Evolutionary conservation across 1,140 invertebrate genomes (phyloP), one percentile per base, ranked within the genome.

Genomic region (Plectus sambesii): DNA sequence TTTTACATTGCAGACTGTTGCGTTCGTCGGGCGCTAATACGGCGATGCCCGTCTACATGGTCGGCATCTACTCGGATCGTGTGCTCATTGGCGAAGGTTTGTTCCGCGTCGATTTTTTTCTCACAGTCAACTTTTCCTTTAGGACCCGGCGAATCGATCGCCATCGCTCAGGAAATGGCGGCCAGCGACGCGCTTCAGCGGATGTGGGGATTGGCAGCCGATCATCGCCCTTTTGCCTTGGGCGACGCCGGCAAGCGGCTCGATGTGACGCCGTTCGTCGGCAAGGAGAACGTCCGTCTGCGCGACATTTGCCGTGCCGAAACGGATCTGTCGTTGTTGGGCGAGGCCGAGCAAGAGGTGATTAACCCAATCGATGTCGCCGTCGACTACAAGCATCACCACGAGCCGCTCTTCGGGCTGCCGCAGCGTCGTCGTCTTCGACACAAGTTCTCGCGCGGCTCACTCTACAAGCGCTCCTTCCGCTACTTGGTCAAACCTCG

Each of bases 361-460:
- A 25, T 61, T 4, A 59, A 69, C 33, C n/a, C 56, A 2, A 47
- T 61, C 23, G 56, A 58, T 23, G 36, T 58, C 15, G 59, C 61
- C 5, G 6, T 54, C 15, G 39, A 51, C 20, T 66, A 69, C 40
- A 26, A 41, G 26, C 50, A 60, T 4, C 33, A 52, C 15, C 44
- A 68, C 19, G 30, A 51, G 9, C 33, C 60, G 9, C 54, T 52
- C 36, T 47, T 67, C 0, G 63, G 63, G 20, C 35, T 57, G 20
- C 59, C 63, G 2, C 49, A 54, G 1, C 45, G 61, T 1, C 49
- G 50, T n/a, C 42, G 55, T 25, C 33, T 49, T 1, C 42, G 58
- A 19, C 63, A 66, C 53, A 54, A 53, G 38, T 66, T 66, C 55
- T 66, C 63, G 12, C 49, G 63, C 19, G 63, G 63, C 27, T 53